Percentiles rank a stretch among this genome's conserved stretches.
These are phyloP conservation scores for Metopia argyrocephala DNA, from an alignment of 2,888 invertebrate species.

Conservation along the genomic window DNA sequence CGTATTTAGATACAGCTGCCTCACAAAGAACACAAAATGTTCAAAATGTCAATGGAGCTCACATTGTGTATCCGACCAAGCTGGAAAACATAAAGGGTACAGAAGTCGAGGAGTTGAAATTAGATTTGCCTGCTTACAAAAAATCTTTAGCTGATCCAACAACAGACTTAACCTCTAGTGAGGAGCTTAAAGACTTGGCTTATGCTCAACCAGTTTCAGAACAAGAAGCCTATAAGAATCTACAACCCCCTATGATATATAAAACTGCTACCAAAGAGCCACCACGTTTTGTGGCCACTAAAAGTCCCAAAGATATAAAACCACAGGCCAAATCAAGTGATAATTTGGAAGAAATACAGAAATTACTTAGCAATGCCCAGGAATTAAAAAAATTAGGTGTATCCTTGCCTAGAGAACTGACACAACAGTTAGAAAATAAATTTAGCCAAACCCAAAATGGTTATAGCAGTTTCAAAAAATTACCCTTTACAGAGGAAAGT, in stretches of 20 bases:
- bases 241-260: conserved; percentile 72
- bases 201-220: conserved; percentile 58
- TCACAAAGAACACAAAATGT: conserved; percentile 71
- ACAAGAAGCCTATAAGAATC: conserved; percentile 70
- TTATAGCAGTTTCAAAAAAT: conserved; percentile 7
- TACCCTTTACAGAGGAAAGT: not conserved
- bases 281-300: conserved; percentile 64
- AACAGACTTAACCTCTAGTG: conserved; percentile 68
- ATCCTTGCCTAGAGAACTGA: conserved; percentile 71
- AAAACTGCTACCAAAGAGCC: conserved; percentile 68
- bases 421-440: conserved; percentile 71
- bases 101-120: conserved; percentile 54
- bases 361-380: conserved; percentile 79
- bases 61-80: conserved; percentile 71
- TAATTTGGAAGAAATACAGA: conserved; percentile 79
- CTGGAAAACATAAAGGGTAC: conserved; percentile 34
- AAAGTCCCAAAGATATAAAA: conserved; percentile 46
- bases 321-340: conserved; percentile 71
- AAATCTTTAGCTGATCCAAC: conserved; percentile 11
- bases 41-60: conserved; percentile 69
- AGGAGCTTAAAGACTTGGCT: conserved; percentile 71
- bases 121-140: conserved; percentile 68
- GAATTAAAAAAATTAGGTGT: conserved; percentile 74
- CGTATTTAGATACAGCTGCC: conserved; percentile 71
- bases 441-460: conserved; percentile 44